These are phyloP conservation scores for Varanus salvator DNA, from an alignment of 2,113 vertebrate species.

Conservation along the genomic window DNA sequence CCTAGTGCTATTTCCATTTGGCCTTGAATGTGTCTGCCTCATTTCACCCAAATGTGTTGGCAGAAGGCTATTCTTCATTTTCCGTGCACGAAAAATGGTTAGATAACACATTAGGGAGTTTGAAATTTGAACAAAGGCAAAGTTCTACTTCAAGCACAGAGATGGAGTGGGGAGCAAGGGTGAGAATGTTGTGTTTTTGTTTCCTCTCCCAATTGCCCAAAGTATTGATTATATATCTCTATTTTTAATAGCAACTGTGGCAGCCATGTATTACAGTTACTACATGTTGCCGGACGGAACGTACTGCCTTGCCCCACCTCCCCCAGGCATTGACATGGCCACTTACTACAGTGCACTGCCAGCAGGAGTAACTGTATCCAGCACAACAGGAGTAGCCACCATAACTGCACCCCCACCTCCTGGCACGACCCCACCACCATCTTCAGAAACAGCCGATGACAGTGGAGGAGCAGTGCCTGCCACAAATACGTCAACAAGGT, in stretches of 20 bases:
- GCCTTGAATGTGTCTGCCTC: neutral
- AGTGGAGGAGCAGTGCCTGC: conserved; percentile 47
- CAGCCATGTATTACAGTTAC: conserved; percentile 95
- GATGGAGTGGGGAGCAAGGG: neutral
- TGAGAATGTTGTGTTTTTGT: neutral
- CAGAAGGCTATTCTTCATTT: neutral
- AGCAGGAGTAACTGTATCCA: conserved; percentile 76
- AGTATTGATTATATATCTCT: neutral
- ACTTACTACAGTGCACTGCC: conserved; percentile 87
- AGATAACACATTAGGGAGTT: neutral
- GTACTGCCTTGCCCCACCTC: conserved; percentile 92
- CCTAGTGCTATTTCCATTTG: neutral
- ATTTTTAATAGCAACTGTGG: conserved; percentile 76
- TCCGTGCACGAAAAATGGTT: neutral
- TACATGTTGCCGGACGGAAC: conserved; percentile 96
- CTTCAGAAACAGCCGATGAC: conserved; percentile 68
- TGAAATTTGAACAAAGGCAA: rapidly evolving
- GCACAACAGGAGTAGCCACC: conserved; percentile 68
- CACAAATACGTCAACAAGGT: conserved; percentile 74
- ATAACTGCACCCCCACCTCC: conserved; percentile 79
- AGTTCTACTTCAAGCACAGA: neutral
- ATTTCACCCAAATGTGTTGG: neutral
- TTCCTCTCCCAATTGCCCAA: neutral
- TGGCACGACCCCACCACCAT: conserved; percentile 79
- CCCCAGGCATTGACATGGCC: conserved; percentile 89